Evolutionary conservation across 1,140 invertebrate genomes (phyloP), one percentile per base, ranked within the genome.

Genomic region (Drosophila suzukii): DNA sequence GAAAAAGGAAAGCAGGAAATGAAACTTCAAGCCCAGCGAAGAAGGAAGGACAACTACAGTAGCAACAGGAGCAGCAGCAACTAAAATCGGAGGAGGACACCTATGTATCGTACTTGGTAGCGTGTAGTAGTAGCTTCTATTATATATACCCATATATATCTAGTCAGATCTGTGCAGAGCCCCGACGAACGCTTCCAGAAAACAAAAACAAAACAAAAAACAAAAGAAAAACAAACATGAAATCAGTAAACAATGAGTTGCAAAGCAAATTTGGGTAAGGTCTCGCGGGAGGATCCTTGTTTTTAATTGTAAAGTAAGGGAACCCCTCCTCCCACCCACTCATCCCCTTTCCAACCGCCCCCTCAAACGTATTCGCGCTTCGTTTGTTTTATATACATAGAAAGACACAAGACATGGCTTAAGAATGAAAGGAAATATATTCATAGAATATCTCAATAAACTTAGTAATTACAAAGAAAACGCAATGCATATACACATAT

Each of bases 371-470:
- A 77, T 46, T 77, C 55, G 54, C 61, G 80, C 79, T 82, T 82
- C 53, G 57, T 75, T 60, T 81, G 51, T 71, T 71, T 71, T 80
- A 70, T 47, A 66, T 67, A 68, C 39, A 61, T 68, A 81, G 39
- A 79, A 78, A 82, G 60, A 75, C 73, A 67, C 70, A 74, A 75
- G 60, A 75, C 61, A 76, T 66, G 70, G 53, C 59, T 65, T 75
- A 75, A 66, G 61, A 75, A 75, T 55, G 36, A 57, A 59, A 50
- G 49, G 61, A 49, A 62, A 77, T 61, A 75, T 85, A 85, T 85
- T 85, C 81, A 81, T 85, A 85, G 81, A 85, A 85, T 85, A 85
- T 85, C 78, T 85, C 81, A 85, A 85, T 81, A 78, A 78, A 75
- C 62, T 75, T 74, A 85, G 77, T 75, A 84, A 77, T 77, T 77